Base-by-base conservation (phyloP, 2,797 vertebrate species). In the Cuculus canorus region DNA sequence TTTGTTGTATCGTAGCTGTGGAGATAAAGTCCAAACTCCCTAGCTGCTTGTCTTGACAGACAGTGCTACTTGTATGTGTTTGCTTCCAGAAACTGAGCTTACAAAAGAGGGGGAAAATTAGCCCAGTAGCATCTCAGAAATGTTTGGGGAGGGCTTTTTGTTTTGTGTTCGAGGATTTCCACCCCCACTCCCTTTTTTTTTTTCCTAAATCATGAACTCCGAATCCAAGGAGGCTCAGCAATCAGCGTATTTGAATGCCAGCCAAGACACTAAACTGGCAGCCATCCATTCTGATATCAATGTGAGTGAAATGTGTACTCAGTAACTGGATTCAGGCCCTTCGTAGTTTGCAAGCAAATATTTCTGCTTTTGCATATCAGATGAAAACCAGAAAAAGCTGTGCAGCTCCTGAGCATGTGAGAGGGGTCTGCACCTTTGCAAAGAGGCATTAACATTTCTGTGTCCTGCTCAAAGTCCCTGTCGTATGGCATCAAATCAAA, bases 221-320 rank as follows among this genome's bases (percentile, higher is more conserved):
- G 33, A 97, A 97, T 97, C 95, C 93, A 96, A 83, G 96, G 96
- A 97, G 97, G 93, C 92, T 94, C 95, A 87, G 96, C 96, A 96
- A 93, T 95, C 97, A 80, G 96, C 75, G 17, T 94, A 91, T 95
- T 97, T 98, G 97, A 98, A 98, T 14, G 79, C 94, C 97, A 96
- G 98, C 98, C 98, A 97, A 97, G 96, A 92, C 66, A 35, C 93
- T 90, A 87, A 97, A 94, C 93, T 98, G 98, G 98, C 97, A 97
- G 92, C 50, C 94, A 79, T 98, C 97, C 97, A 98, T 95, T 97
- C 92, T 91, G 96, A 96, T 97, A 97, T 96, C 86, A 75, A 64
- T 96, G 91, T 97, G 97, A 97, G 97, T 97, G 97, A 97, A 98
- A 98, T 97, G 96, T 97, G 96, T 96, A 96, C 97, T 97, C 95